phyloP scores from a whole-genome alignment of 1,140 invertebrate species.

The Apocrypta bakeri region DNA sequence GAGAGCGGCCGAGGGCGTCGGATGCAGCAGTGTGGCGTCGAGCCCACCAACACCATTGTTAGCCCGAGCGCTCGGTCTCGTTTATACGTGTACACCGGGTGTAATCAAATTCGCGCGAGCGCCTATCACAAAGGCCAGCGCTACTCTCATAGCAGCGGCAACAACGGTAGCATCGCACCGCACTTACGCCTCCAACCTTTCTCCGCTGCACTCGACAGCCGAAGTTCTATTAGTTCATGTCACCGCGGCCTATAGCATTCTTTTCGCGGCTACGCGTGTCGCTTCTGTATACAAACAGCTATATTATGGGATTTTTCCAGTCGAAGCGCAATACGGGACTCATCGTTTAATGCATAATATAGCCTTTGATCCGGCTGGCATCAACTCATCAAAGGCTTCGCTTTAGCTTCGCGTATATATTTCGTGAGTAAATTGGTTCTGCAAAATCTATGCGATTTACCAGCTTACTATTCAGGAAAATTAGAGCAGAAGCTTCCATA shows the following conservation, averaged over 20 bases:
- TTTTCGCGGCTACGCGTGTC: neutral
- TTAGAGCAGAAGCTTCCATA: slow-evolving; percentile 59
- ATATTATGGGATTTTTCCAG: no score
- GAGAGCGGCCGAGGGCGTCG: neutral
- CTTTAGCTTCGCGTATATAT: neutral
- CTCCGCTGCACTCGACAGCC: slow-evolving; percentile 48
- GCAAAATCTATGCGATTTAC: slow-evolving; percentile 46
- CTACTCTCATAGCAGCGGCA: no score
- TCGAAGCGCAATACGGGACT: neutral
- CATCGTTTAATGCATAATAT: neutral
- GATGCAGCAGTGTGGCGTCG: neutral
- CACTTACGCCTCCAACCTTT: neutral
- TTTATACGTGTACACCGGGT: slow-evolving; percentile 54
- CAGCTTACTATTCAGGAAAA: slow-evolving; percentile 61
- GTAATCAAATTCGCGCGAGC: slow-evolving; percentile 59
- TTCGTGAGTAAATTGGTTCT: slow-evolving; percentile 51
- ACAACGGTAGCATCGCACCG: no score
- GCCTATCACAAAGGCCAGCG: slow-evolving; percentile 56
- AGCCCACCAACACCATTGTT: slow-evolving; percentile 31
- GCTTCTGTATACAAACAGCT: neutral
- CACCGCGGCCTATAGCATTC: neutral
- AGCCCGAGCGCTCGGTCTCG: slow-evolving; percentile 11
- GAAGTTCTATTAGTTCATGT: neutral
- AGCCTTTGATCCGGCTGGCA: neutral
- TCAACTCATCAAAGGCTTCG: neutral